Evolutionary conservation across 2,888 invertebrate species (phyloP), one percentile per base, ranked within the genome.

Genomic region (Acleris emargana): DNA sequence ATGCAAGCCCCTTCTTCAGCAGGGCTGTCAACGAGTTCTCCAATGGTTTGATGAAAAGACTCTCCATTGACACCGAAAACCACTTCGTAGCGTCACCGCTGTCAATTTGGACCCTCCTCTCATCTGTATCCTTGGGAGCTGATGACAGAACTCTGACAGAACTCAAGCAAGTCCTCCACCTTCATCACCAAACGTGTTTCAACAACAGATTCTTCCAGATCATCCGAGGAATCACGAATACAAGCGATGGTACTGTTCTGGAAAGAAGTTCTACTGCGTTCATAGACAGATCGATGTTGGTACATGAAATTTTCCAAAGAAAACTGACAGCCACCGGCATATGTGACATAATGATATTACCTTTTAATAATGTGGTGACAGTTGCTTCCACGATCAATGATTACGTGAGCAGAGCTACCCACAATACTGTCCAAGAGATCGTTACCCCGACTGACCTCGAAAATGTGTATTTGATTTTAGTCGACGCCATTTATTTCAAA

Each of bases 401-500:
- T 5, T 81, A 80, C 45, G 86, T 90, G 0, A 82, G 72, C 32
- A 63, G 64, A 50, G 78, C 78, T 0, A 91, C 91, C 0, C 82
- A 87, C 13, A 83, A 84, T 45, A 77, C 79, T 2, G 84, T 91
- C 1, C 80, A 84, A 3, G 87, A 90, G 7, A 78, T 90, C 0
- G 81, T 91, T 0, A 72, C 78, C 0, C 73, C 89, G 0, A 72
- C 64, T 5, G 91, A 91, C 58, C 66, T 91, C 13, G 74, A 79
- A 5, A 76, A 77, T 0, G 77, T 81, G 0, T 64, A 71, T 0
- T 49, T 88, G 1, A 69, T 89, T 2, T 76, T 89, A 61, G 73
- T 89, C 5, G 91, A 91, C 58, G 87, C 87, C 3, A 63, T 91
- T 45, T 88, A 83, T 67, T 91, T 91, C 71, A 88, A 87, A 75